Evolutionary conservation across 2,113 vertebrate species (phyloP), one percentile per base, ranked within the genome.

Genomic region (Perccottus glenii): DNA sequence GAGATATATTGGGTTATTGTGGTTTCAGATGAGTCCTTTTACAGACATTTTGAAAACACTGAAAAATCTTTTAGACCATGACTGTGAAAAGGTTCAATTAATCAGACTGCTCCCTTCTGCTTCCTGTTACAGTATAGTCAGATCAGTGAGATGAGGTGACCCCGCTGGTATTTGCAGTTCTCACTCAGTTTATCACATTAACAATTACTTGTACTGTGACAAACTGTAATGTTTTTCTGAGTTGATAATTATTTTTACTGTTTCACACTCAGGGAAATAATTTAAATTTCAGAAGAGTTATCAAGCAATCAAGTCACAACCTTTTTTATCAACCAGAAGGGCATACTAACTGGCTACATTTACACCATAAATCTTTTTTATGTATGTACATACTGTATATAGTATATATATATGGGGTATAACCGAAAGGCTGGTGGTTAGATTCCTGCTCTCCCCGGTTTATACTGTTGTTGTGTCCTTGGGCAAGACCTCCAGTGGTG

Each of bases 201-300:
- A 33, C 47, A n/a, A 45, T 60, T 58, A 48, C 38, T 33, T 2
- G 12, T 12, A 40, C 49, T 10, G 7, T 0, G 9, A 11, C 14
- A 33, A 27, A 40, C 10, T 50, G 16, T 14, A 6, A 45, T 63
- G 15, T 42, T 11, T 5, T 51, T 44, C 6, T n/a, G 19, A 70
- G 10, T 49, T 10, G 10, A 27, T 63, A 16, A 62, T 15, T 32
- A 62, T 7, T 5, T 46, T 12, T 15, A 35, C 14, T 16, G 6
- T 6, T 46, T 70, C 27, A n/a, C 11, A 35, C n/a, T 38, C 19
- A 69, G 32, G 70, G 75, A 52, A 67, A 83, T 52, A 49, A 60
- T 45, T 62, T n/a, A 84, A 67, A 81, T 78, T 71, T 82, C 74
- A 83, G 68, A 8, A 0, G 19, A 73, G 63, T 64, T 71, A 85